Base-by-base conservation (phyloP, 2,888 invertebrate species). In the Ashinkailepas kermadecensis region DNA sequence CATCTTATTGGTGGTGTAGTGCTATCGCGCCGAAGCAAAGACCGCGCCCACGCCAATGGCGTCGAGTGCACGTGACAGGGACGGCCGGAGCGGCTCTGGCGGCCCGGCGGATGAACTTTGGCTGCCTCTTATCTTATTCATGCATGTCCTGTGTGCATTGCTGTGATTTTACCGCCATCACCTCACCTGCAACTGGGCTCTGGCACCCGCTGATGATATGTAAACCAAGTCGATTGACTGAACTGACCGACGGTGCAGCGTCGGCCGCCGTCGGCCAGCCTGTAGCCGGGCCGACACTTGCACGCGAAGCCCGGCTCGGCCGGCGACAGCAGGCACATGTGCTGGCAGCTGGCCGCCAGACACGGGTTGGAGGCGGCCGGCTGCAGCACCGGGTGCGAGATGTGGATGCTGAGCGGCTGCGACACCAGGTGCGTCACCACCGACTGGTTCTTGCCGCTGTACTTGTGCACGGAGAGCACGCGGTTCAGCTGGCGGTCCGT, bases 351-450 rank as follows among this genome's bases (percentile, higher is more conserved):
- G 23, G 57, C 78, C 67, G 90, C 90, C 21, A 87, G 89, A 87
- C 99, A 99, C 0, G 97, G 96, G 85, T 90, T 90, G 84, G 93
- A 93, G 0, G 90, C 88, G 83, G 90, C 88, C 0, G 97, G 97
- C 87, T 99, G 99, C 80, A 98, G 89, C 0, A 96, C 94, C 0
- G 96, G 95, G 88, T 99, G 99, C 85, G 96, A 95, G 0, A 97
- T 96, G 86, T 96, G 96, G 83, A 99, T 95, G 13, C 97, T 97
- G 9, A 98, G 89, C 0, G 98, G 98, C 88, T 97, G 96, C 6
- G 95, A 95, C 84, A 98, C 96, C 82, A 97, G 89, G 87, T 97
- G 97, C 0, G 95, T 96, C 0, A 97, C 95, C 1, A 98, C 96
- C 0, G 95, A 95, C 87, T 97, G 96, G 87, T 97, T 96, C 57